Base-by-base conservation (phyloP, 64 coral and sea anemone genomes). In the Dendronephthya gigantea region DNA sequence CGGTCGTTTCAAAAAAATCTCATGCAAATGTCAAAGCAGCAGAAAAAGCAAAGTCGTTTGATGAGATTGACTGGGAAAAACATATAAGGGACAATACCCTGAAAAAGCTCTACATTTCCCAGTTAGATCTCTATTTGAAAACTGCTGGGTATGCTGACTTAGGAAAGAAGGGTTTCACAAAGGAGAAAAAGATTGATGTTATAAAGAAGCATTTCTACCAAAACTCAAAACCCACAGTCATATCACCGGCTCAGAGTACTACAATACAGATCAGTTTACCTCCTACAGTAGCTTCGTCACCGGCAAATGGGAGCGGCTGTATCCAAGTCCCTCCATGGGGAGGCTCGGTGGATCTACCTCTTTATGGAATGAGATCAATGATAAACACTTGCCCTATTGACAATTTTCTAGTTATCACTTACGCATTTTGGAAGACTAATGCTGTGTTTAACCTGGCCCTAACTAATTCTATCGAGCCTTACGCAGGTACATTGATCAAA, bases 271-370 rank as follows among this genome's bases (percentile, higher is more conserved):
- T n/a, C n/a, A n/a, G n/a, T n/a, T n/a, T n/a, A n/a, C n/a, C n/a
- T n/a, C n/a, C n/a, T n/a, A n/a, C n/a, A n/a, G n/a, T n/a, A n/a
- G n/a, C 62, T 86, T 27, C 17, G 43, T 50, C 41, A 4, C 41
- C 41, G 4, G 41, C 41, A 45, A 45, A 45, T 45, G 41, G 4
- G 11, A 45, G 83, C 23, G 55, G n/a, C n/a, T n/a, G n/a, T n/a
- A n/a, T n/a, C n/a, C n/a, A 41, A 9, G 89, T 90, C 41, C 89
- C 89, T 58, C 89, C 89, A 6, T 90, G 72, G 89, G 89, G 84
- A 82, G 89, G 74, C 29, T 82, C 48, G 68, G 49, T 86, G 16
- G 59, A 0, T 29, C 13, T 90, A 48, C 70, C 84, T 23, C 34
- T 35, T 55, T 75, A 86, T 68, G 84, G 83, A 12, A 28, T 36